Evolutionary conservation across 2,888 invertebrate genomes (phyloP).

Genomic region (Elegia similella): DNA sequence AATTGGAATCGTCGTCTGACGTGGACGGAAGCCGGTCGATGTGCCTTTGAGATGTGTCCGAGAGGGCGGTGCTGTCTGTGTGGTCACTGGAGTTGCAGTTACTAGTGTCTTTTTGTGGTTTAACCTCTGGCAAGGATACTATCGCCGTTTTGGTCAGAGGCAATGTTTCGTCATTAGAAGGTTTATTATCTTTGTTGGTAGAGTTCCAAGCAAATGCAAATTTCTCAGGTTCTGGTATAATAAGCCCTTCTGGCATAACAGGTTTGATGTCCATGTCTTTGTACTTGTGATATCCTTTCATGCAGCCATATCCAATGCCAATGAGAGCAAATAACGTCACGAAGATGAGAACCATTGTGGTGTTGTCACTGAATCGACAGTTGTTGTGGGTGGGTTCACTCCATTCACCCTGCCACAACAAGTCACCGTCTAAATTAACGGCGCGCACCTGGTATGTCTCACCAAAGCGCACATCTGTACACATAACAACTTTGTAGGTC

Average conservation of each 20-base stretch:
- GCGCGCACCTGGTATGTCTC: conserved; percentile 69
- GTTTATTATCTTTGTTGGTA: conserved; percentile 67
- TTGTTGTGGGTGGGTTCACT: conserved; percentile 55
- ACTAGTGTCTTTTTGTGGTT: conserved; percentile 58
- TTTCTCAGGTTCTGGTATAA: conserved; percentile 72
- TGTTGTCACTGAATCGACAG: conserved; percentile 55
- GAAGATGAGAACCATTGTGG: conserved; percentile 57
- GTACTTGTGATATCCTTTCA: conserved; percentile 82
- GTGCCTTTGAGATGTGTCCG: conserved; percentile 59
- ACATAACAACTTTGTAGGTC: conserved; percentile 42
- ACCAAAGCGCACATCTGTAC: conserved; percentile 54
- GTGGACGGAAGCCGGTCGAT: conserved; percentile 65
- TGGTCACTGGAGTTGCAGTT: conserved; percentile 69
- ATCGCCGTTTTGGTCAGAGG: conserved; percentile 60
- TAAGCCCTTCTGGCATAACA: conserved; percentile 85
- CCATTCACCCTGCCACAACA: conserved; percentile 51
- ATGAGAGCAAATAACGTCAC: conserved; percentile 53
- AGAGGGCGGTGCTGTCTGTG: conserved; percentile 74
- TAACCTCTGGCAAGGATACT: conserved; percentile 54
- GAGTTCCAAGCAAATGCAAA: conserved; percentile 67
- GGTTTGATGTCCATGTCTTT: conserved; percentile 86
- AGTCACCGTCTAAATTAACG: conserved; percentile 39
- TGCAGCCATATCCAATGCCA: conserved; percentile 54
- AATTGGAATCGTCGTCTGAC: conserved; percentile 67
- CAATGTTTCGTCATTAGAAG: conserved; percentile 71